Percentiles rank a stretch among this genome's conserved stretches.
Evolutionary conservation across 2,888 invertebrate species (phyloP).

Genomic region (Clepsis dumicolana): DNA sequence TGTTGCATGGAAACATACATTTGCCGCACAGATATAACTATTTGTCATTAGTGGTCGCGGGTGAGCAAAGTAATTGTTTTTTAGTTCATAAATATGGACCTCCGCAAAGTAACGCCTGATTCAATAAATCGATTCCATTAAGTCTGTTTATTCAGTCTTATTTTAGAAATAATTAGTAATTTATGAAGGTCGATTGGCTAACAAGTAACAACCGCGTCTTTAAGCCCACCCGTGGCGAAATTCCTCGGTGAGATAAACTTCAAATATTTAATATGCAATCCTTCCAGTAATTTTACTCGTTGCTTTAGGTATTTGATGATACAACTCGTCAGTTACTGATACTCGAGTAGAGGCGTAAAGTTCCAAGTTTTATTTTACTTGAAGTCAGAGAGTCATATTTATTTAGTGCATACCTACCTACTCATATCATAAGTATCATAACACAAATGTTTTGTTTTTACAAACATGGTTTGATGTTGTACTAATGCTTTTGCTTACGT

Average conservation of each 20-base stretch:
- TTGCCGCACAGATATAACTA: no score
- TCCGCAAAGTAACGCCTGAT: no score
- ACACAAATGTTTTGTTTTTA: conserved; percentile 3
- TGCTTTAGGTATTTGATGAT: conserved; percentile 6
- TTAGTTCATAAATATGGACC: no score
- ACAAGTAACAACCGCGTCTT: not conserved
- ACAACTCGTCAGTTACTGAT: not conserved
- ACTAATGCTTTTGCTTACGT: not conserved
- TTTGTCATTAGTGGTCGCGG: no score
- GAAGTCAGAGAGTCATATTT: not conserved
- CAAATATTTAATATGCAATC: not conserved
- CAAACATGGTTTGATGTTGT: conserved; percentile 6
- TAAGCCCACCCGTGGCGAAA: not conserved
- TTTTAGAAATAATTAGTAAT: not conserved
- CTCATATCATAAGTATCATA: no score
- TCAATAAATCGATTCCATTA: no score
- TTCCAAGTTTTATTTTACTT: not conserved
- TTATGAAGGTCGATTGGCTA: not conserved
- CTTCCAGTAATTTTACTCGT: conserved; percentile 8
- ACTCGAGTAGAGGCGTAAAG: not conserved
- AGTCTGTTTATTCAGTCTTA: not conserved
- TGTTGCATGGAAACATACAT: no score
- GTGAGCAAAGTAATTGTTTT: no score
- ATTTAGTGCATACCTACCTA: no score
- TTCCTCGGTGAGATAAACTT: not conserved